Base-by-base conservation (phyloP, 2,113 vertebrate genomes). In the Melospiza melodia region DNA sequence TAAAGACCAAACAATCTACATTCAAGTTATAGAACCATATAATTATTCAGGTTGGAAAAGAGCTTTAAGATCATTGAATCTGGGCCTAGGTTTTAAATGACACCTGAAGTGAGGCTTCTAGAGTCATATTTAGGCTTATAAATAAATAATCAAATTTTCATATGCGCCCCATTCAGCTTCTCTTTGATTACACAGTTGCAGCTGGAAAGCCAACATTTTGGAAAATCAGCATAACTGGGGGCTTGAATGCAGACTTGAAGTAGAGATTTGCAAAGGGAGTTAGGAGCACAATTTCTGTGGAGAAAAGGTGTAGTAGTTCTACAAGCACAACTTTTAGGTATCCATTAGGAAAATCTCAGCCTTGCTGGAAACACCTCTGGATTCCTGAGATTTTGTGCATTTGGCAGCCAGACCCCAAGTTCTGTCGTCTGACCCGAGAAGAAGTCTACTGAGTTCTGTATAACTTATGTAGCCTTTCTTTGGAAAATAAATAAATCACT, bases 401-500 rank as follows among this genome's bases (percentile, higher is more conserved):
- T 96, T 97, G 95, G 95, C 96, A 96, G 83, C 25, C 88, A 96
- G 68, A 69, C 85, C 82, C 54, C 76, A 28, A 65, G 27, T 30
- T 72, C 84, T 94, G 65, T 41, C 2, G 4, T 92, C 87, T 84
- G 86, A 92, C 67, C 79, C 0, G 0, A 28, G 73, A 80, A 92
- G 66, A 92, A 96, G 68, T 68, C 62, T 78, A 21, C 80, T 48
- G 24, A 93, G 69, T 93, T 95, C 77, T 61, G 61, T 87, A 54
- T 94, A 85, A 96, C 71, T 93, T 62, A 67, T 85, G 89, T 84
- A 96, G 95, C n/a, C 69, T 92, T 92, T 68, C 95, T 89, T 61
- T 79, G 90, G 93, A 97, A 97, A 96, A 95, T 90, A 96, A 97
- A 97, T 96, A 97, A 96, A 97, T 96, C 94, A 92, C 75, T 93